Conservation (phyloP, 2,888 invertebrate genomes). For the Watsonalla cultraria region DNA sequence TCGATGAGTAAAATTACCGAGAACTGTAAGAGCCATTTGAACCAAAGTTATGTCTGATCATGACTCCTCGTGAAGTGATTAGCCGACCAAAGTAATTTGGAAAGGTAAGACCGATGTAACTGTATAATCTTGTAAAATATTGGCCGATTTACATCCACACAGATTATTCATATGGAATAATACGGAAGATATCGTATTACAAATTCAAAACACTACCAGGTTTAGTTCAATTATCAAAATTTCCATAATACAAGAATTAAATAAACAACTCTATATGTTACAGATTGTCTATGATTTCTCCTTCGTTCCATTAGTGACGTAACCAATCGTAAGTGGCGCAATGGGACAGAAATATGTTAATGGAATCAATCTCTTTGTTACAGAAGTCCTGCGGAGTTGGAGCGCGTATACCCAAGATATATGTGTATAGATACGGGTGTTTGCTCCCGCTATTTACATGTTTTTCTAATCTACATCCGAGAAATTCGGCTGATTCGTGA, state of each 20-base stretch:
- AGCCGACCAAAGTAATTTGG: background rate
- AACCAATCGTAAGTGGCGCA: background rate
- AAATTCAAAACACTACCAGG: background rate
- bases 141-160: background rate
- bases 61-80: background rate
- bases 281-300: background rate
- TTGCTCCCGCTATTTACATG: constrained; percentile 55
- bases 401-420: constrained; percentile 23
- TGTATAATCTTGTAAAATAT: background rate
- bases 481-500: constrained; percentile 63
- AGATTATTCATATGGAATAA: background rate
- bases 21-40: background rate
- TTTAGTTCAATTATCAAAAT: too few relatives aligned
- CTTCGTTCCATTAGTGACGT: background rate
- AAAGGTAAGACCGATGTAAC: background rate
- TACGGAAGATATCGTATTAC: background rate
- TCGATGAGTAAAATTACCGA: too few relatives aligned
- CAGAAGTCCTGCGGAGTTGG: constrained; percentile 29
- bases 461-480: constrained; percentile 57
- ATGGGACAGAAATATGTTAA: constrained; percentile 17
- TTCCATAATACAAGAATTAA: background rate
- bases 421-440: constrained; percentile 3
- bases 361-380: constrained; percentile 53
- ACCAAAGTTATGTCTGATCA: background rate
- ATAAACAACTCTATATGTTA: background rate